Evolutionary conservation across 2,797 vertebrate species (phyloP).

Genomic region (Cheirogaleus major): DNA sequence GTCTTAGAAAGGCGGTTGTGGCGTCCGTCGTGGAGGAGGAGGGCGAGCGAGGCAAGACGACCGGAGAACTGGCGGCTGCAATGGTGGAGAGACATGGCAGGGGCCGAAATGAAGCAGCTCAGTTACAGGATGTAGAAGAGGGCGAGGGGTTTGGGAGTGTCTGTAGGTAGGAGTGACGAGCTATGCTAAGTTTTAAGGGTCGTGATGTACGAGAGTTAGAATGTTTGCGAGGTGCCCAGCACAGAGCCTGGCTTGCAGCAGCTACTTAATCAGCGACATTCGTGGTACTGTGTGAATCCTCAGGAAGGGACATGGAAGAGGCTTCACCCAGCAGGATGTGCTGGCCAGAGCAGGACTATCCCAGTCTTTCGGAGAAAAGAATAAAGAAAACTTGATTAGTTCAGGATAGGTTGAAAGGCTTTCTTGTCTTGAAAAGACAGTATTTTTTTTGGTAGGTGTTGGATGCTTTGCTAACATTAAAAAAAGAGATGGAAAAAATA

Average conservation of each 20-base stretch:
- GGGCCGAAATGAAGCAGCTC: background rate
- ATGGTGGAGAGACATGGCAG: background rate
- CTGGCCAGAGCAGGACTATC: background rate
- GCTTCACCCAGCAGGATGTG: background rate
- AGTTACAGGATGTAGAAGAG: background rate
- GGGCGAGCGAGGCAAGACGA: background rate
- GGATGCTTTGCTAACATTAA: background rate
- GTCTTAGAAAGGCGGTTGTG: background rate
- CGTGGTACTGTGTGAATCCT: background rate
- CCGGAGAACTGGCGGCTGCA: background rate
- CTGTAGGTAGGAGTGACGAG: background rate
- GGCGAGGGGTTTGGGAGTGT: background rate
- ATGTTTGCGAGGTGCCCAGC: background rate
- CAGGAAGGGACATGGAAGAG: background rate
- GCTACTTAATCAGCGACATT: rapidly evolving
- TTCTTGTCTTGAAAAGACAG: background rate
- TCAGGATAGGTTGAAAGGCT: background rate
- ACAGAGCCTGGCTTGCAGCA: background rate
- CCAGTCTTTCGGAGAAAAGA: background rate
- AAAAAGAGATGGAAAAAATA: background rate
- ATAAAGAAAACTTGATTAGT: background rate
- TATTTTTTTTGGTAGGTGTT: background rate
- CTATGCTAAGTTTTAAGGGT: background rate
- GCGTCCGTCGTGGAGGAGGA: background rate
- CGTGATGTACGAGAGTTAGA: background rate